Conservation (phyloP, 2,113 vertebrate genomes). For the Strix aluco region DNA sequence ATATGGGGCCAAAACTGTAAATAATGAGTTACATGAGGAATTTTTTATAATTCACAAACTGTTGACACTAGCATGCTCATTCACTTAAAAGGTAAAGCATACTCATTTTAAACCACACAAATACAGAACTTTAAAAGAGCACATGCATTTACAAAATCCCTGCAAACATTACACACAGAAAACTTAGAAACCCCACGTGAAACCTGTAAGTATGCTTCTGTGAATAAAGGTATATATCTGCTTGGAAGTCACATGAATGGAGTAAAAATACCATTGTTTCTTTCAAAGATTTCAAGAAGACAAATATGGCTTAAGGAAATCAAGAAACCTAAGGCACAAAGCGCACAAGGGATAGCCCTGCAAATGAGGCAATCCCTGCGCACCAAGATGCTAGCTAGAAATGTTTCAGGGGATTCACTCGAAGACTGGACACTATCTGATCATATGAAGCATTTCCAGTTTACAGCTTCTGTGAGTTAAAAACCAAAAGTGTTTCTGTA, state of each 20-base stretch:
- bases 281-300: background rate
- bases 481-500: background rate
- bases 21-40: background rate
- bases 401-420: background rate
- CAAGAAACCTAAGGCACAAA: background rate
- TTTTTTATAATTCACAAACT: background rate
- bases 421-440: background rate
- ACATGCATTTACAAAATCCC: background rate
- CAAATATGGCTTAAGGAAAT: background rate
- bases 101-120: background rate
- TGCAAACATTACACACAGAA: background rate
- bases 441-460: background rate
- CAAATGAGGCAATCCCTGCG: background rate
- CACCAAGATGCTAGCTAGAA: background rate
- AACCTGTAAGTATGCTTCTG: background rate
- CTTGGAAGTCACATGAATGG: background rate
- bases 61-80: background rate
- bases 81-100: background rate
- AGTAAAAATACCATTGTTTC: background rate
- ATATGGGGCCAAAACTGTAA: background rate
- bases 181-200: background rate
- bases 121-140: background rate
- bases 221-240: background rate
- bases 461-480: background rate
- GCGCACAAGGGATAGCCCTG: background rate